Base-by-base conservation (phyloP, 2,888 invertebrate genomes). In the Caenorhabditis japonica region DNA sequence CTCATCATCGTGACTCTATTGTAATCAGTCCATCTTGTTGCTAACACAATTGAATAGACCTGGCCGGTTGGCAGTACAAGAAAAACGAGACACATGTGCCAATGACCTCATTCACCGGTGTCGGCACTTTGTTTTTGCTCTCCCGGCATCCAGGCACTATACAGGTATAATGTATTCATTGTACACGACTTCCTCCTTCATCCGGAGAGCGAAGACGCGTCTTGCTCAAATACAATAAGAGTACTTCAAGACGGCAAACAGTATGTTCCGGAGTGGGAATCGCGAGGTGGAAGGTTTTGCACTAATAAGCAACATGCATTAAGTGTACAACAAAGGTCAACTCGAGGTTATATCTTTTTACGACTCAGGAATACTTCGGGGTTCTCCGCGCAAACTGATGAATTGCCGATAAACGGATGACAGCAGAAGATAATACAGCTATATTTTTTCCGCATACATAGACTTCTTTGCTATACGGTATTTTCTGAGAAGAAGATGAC, bases 71-170 rank as follows among this genome's bases (percentile, higher is more conserved):
- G n/a, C n/a, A n/a, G 49, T 43, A 62, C 36, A 58, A 59, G 58
- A 61, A 70, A 61, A 61, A 43, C 38, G 58, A 58, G 51, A 71
- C 51, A 56, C 56, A 55, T 43, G 56, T 70, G 70, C 70, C 53
- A 59, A 59, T 64, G 72, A 64, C 64, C 72, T 55, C 60, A 56
- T 55, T 59, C 59, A 30, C 53, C 27, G 15, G 39, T 56, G 70
- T 70, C 70, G 70, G 70, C 56, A 61, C 61, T 70, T 56, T 66
- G 70, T 70, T 70, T 55, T 61, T 61, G 70, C 70, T 64, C 23
- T 43, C 64, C 49, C 55, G 47, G 55, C 55, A 56, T 56, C 64
- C 64, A 36, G 56, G 43, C 34, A 25, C 25, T 15, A 53, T 56
- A 41, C 56, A 61, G 49, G 49, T 47, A 55, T 69, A 72, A 72